Evolutionary conservation across 2,113 vertebrate genomes (phyloP), one percentile per base, ranked within the genome.

Genomic region (Cololabis saira): DNA sequence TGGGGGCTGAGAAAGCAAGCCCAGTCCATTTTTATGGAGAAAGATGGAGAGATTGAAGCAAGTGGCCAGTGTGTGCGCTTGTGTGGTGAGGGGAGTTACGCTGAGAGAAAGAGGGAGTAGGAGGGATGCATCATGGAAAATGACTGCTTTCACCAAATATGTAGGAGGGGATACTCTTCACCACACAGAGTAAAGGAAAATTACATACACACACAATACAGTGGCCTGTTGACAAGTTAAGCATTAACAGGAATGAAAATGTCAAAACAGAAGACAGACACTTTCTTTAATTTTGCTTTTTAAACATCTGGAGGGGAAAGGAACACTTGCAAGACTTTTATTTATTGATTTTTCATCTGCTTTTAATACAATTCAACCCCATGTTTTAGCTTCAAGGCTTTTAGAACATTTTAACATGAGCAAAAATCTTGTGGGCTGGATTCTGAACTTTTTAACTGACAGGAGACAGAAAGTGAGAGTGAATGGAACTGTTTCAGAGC

Each of bases 101-200:
- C 59, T 61, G 69, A 76, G 50, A 58, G 69, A 76, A 59, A 73
- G 65, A 63, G 43, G 52, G 78, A 82, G 84, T 85, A 69, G 89
- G 81, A 83, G 71, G 82, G 76, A 87, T 85, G 78, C 84, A 89
- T 90, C 85, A 90, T 78, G 78, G 75, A 88, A 86, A 86, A 88
- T 80, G 79, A 85, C 84, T 83, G 84, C 87, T 87, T 88, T 84
- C 87, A 89, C 78, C 79, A 87, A 86, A 88, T 87, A 90, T 89
- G 90, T 89, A 84, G 87, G 85, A 87, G 86, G 80, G 61, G 85
- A 63, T 65, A 75, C 67, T 84, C 68, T 89, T 79, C 63, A 71
- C 81, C 76, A 71, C 67, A 85, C 24, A 73, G 67, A 78, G 67
- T 53, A 53, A 15, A 12, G 54, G 67, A 50, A 50, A 57, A 73